Evolutionary conservation across 2,888 invertebrate genomes (phyloP), one percentile per base, ranked within the genome.

Genomic region (Heteromyza rotundicornis): DNA sequence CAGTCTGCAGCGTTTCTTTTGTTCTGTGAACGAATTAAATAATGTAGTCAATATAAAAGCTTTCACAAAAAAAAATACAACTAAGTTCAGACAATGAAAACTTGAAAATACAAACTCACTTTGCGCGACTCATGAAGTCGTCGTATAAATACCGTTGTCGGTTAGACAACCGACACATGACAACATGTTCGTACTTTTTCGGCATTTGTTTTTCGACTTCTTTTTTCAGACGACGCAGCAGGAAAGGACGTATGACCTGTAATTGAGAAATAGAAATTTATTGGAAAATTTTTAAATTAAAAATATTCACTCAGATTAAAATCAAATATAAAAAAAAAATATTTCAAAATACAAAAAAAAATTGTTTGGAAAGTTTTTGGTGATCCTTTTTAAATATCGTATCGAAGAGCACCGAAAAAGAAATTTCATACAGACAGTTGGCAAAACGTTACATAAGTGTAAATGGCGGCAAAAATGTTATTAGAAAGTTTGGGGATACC

Each of bases 161-260:
- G 84, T 96, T 96, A 36, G 98, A 95, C 71, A 99, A 87, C 55
- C 95, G 88, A 79, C 97, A 98, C 89, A 95, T 89, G 22, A 98
- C 87, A 69, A 98, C 90, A 84, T 96, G 96, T 83, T 98, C 98
- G 84, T 93, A 95, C 84, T 98, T 98, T 82, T 91, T 91, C 64
- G 98, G 98, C 89, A 98, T 89, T 86, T 98, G 97, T 78, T 96
- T 96, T 84, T 98, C 98, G 63, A 98, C 98, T 86, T 98, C 96
- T 59, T 88, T 89, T 85, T 98, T 98, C 73, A 98, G 86, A 69
- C 98, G 89, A 64, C 98, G 87, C 76, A 98, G 85, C 77, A 98
- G 87, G 86, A 98, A 98, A 64, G 98, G 97, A 58, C 97, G 88
- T 77, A 98, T 86, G 69, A 96, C 94, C 91, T 92, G 71, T 7